Evolutionary conservation across 2,888 invertebrate species (phyloP).

Genomic region (Tryphoninae sp.): DNA sequence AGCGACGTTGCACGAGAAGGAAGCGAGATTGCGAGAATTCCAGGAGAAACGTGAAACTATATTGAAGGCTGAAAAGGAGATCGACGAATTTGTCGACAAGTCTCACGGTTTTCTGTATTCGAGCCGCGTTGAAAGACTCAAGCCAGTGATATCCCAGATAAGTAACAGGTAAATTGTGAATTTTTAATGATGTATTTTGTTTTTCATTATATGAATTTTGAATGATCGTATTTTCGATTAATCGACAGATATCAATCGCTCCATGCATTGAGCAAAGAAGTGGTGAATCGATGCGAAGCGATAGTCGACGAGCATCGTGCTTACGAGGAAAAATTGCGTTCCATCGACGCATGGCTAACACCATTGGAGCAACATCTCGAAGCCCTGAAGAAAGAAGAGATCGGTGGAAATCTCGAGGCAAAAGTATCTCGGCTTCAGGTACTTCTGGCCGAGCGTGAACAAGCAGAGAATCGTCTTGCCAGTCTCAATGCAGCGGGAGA

Average conservation of each 20-base stretch:
- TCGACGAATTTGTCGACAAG: constrained; percentile 94
- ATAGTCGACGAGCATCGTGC: constrained; percentile 92
- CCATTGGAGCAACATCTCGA: constrained; percentile 88
- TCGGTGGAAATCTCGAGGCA: constrained; percentile 84
- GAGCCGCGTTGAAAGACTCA: constrained; percentile 92
- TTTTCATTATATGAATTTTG: constrained; percentile 11
- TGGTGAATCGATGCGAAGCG: constrained; percentile 91
- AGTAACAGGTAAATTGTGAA: constrained; percentile 85
- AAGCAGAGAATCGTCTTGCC: constrained; percentile 90
- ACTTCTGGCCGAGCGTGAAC: constrained; percentile 90
- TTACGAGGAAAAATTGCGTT: constrained; percentile 89
- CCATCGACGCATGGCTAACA: constrained; percentile 89
- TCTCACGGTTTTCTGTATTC: constrained; percentile 93
- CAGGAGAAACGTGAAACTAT: constrained; percentile 90
- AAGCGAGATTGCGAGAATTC: constrained; percentile 87
- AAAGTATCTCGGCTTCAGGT: constrained; percentile 88
- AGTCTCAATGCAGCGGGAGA: constrained; percentile 91
- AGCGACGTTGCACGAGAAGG: constrained; percentile 91
- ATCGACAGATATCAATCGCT: constrained; percentile 87
- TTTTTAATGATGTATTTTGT: not conserved
- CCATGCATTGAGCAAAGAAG: constrained; percentile 91
- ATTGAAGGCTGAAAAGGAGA: constrained; percentile 90
- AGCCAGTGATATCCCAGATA: constrained; percentile 94
- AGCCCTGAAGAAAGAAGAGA: constrained; percentile 85
- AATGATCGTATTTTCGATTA: constrained; percentile 10